Conservation (phyloP, 2,888 invertebrate genomes). For the Scrobipalpa atriplicella region DNA sequence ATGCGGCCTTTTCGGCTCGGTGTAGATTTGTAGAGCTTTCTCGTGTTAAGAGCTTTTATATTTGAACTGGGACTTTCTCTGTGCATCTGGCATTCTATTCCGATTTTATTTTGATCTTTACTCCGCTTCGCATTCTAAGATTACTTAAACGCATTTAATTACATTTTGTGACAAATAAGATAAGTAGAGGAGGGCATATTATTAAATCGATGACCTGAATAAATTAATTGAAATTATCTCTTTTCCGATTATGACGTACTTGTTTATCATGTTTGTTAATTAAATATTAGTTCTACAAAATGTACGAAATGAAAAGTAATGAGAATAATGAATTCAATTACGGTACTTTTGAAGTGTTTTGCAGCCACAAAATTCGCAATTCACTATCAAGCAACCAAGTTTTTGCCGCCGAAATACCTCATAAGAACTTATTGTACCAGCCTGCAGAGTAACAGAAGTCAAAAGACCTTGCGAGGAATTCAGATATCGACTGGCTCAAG, state of each 20-base stretch:
- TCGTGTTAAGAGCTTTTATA: constrained; percentile 7
- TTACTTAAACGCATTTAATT: neutral
- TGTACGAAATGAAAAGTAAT: too few species aligned
- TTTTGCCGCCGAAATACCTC: too few species aligned
- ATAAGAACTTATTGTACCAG: too few species aligned
- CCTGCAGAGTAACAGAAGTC: too few species aligned
- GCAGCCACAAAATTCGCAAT: too few species aligned
- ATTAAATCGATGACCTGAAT: constrained; percentile 6
- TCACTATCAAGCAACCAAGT: too few species aligned
- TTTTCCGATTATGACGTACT: neutral
- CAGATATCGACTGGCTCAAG: too few species aligned
- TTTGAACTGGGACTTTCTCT: constrained; percentile 5
- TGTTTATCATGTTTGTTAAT: neutral
- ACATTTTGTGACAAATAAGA: constrained; percentile 1
- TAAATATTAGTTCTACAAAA: too few species aligned
- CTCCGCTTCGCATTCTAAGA: neutral
- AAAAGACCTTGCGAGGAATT: too few species aligned
- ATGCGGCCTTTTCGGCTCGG: neutral
- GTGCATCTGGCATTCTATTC: neutral
- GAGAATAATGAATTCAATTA: too few species aligned
- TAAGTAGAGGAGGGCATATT: constrained; percentile 7
- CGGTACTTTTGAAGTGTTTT: too few species aligned
- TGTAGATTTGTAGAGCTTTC: constrained; percentile 11
- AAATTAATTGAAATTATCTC: neutral
- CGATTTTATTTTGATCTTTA: constrained; percentile 1